Evolutionary conservation across 2,113 vertebrate species (phyloP), one percentile per base, ranked within the genome.

Genomic region (Pelobates fuscus): DNA sequence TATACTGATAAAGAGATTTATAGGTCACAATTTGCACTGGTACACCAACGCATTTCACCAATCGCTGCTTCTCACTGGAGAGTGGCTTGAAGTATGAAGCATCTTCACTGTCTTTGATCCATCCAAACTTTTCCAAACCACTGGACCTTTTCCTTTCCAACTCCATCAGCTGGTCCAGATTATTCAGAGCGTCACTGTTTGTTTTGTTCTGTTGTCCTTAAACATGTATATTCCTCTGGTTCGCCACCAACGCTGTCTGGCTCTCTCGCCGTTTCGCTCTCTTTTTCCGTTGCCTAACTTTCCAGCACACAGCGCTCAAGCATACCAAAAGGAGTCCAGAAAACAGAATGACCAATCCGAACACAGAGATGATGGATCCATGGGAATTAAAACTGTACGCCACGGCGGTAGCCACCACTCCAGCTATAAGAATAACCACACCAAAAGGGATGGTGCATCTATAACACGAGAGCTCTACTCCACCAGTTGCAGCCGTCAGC

Each of bases 381-480:
- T 99, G 97, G 0, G 96, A 95, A 78, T 99, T 98, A 89, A 98
- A 98, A 89, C 92, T 96, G 88, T 98, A 99, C 0, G 97, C 97
- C 73, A 99, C 96, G 0, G 94, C 92, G 0, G 94, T 98, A 67
- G 96, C 95, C 80, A 97, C 97, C 0, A 88, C 62, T 14, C 97
- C 97, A 0, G 95, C 90, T 3, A 99, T 97, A n/a, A 98, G 93
- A 68, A 98, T 91, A 54, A 98, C 95, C 83, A 99, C 92, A 0
- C 95, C 96, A 0, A 99, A 99, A 1, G 97, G 97, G 32, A 98
- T 64, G 15, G 94, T 92, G 78, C 97, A 99, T 74, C 96, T 95
- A 81, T 97, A 99, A 84, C 97, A 99, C 65, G 96, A 98, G 32
- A 98, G 90, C 72, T 96, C 95, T 0, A 95, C 82, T 1, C 95